A percentile compares a stretch with the other conserved stretches of the same genome.
Conservation (phyloP, 92 coral and sea anemone genomes). For the Paramuricea clavata region DNA sequence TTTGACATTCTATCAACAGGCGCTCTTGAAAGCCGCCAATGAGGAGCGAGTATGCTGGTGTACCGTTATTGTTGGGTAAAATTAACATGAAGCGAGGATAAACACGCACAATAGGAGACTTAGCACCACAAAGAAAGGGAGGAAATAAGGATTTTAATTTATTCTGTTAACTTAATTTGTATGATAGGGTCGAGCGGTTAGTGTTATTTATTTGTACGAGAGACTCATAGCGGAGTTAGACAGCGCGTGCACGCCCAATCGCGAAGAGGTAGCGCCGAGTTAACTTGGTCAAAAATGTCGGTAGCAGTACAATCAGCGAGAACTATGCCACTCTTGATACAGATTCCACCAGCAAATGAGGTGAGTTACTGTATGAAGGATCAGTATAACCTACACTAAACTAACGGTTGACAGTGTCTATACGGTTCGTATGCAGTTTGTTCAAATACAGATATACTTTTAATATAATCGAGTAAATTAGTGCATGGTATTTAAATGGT, state of each 20-base stretch:
- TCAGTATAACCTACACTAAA: too few species aligned
- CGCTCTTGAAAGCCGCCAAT: conserved; percentile 10
- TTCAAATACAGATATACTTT: background rate
- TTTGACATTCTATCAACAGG: conserved; percentile 23
- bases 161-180: conserved; percentile 8
- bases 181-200: conserved; percentile 23
- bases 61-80: conserved; percentile 11
- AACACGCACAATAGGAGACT: conserved; percentile 18
- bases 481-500: background rate
- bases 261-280: background rate
- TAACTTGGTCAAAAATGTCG: background rate
- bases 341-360: background rate
- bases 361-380: background rate
- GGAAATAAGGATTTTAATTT: conserved; percentile 16
- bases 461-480: background rate
- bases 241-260: conserved; percentile 1
- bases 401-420: background rate
- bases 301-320: background rate
- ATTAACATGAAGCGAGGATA: background rate
- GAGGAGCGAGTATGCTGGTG: background rate
- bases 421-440: background rate
- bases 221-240: background rate
- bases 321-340: background rate
- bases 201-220: background rate
- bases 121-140: conserved; percentile 1